These are phyloP conservation scores for Cataglyphis cursor DNA, from an alignment of 2,888 invertebrate genomes.

Conservation along the genomic window DNA sequence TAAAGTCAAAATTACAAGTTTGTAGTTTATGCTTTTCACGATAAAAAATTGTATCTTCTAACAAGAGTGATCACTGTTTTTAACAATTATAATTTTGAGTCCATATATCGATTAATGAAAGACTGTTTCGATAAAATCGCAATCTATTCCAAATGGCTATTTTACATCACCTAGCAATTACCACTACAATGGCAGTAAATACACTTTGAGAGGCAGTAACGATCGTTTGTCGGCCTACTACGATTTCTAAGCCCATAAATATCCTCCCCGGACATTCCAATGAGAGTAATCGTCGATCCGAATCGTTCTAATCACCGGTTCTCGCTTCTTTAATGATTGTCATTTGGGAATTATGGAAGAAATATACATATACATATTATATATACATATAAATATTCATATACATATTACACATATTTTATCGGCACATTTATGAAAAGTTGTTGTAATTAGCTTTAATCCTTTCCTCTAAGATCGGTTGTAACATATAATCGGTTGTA, in stretches of 20 bases:
- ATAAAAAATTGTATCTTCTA: neutral
- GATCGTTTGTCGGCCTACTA: conserved; percentile 71
- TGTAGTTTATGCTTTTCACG: neutral
- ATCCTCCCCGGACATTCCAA: conserved; percentile 59
- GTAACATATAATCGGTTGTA: neutral
- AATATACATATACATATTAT: too few species aligned
- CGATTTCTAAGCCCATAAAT: conserved; percentile 72
- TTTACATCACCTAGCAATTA: conserved; percentile 39
- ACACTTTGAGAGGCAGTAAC: conserved; percentile 69
- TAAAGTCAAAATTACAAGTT: neutral
- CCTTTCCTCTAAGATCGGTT: neutral
- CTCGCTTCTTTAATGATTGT: conserved; percentile 62
- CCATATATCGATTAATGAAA: neutral
- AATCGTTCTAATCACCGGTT: conserved; percentile 51
- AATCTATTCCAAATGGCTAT: conserved; percentile 26
- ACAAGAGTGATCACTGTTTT: neutral
- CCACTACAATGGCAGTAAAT: conserved; percentile 61
- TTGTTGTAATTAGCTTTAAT: neutral
- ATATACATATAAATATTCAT: too few species aligned
- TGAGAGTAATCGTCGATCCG: conserved; percentile 65
- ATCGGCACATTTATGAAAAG: conserved; percentile 5
- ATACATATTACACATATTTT: conserved; percentile 10
- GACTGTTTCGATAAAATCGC: neutral
- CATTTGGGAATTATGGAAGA: conserved; percentile 53
- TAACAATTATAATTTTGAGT: neutral